phyloP scores from a whole-genome alignment of 2,888 invertebrate genomes.

The Amblyjoppa fuscipennis region DNA sequence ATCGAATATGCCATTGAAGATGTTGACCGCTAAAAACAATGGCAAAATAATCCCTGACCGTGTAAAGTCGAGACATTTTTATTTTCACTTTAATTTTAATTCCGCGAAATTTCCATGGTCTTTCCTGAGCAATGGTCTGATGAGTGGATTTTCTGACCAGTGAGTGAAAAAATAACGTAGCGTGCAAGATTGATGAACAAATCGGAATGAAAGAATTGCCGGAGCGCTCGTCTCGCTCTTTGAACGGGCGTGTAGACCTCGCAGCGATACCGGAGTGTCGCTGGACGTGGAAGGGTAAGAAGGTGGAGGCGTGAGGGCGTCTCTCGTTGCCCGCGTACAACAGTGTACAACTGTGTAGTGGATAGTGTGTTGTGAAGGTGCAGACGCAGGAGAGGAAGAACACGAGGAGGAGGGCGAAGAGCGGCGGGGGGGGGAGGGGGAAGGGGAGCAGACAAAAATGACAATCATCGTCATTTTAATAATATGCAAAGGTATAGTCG shows the following conservation, averaged over 20 bases:
- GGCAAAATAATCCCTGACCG: no score
- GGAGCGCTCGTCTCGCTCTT: slow-evolving; percentile 39
- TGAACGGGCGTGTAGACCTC: slow-evolving; percentile 42
- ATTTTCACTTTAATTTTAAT: no score
- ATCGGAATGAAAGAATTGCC: slow-evolving; percentile 62
- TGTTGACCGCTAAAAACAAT: no score
- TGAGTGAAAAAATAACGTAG: not conserved
- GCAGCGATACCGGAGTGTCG: slow-evolving; percentile 60
- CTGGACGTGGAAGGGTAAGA: slow-evolving; percentile 50
- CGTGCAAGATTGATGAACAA: slow-evolving; percentile 14
- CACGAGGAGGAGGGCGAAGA: slow-evolving; percentile 50
- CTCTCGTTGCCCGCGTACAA: slow-evolving; percentile 59
- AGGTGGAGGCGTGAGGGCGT: slow-evolving; percentile 69
- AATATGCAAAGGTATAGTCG: slow-evolving; percentile 82
- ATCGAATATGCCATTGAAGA: no score
- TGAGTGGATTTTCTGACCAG: no score
- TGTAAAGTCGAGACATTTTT: no score
- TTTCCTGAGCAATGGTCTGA: no score
- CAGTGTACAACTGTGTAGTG: slow-evolving; percentile 35
- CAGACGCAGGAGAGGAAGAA: slow-evolving; percentile 17
- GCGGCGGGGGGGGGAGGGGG: slow-evolving; percentile 61
- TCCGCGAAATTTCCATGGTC: no score
- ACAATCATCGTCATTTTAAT: slow-evolving; percentile 86
- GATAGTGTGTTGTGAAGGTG: slow-evolving; percentile 31
- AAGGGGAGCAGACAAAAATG: slow-evolving; percentile 81